A percentile compares a stretch with the other conserved stretches of the same genome.
Evolutionary conservation across 2,797 vertebrate species (phyloP).

Genomic region (Champsocephalus gunnari): DNA sequence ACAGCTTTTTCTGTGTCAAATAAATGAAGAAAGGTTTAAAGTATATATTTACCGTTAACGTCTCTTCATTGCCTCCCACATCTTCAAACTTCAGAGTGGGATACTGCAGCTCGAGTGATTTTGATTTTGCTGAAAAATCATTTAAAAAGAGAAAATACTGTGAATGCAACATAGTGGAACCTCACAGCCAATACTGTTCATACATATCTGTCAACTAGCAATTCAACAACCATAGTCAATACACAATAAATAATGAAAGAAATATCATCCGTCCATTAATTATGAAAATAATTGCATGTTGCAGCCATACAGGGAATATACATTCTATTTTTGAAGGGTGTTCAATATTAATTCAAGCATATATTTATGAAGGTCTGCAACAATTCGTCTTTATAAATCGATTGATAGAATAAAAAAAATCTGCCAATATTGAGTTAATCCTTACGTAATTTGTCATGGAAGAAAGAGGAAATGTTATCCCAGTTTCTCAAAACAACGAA

Average conservation of each 20-base stretch:
- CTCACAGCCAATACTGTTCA: neutral
- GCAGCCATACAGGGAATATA: neutral
- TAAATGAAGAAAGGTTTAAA: too few relatives aligned
- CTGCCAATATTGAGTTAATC: too few relatives aligned
- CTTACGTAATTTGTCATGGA: too few relatives aligned
- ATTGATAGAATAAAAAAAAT: too few relatives aligned
- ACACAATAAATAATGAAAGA: neutral
- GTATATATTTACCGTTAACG: constrained; percentile 79
- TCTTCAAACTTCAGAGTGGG: constrained; percentile 91
- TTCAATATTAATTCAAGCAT: neutral
- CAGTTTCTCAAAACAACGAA: too few relatives aligned
- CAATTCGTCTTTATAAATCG: too few relatives aligned
- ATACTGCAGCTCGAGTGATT: constrained; percentile 83
- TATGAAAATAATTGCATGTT: neutral
- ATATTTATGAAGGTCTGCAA: too few relatives aligned
- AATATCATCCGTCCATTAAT: neutral
- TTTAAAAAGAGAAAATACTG: constrained; percentile 2
- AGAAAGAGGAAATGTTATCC: too few relatives aligned
- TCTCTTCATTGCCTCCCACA: constrained; percentile 92
- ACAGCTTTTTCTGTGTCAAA: too few relatives aligned
- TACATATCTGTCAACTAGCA: neutral
- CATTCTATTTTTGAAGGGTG: neutral
- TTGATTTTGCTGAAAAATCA: constrained; percentile 78
- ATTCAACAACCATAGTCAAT: neutral
- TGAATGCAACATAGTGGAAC: neutral